Evolutionary conservation across 2,797 vertebrate species (phyloP).

Genomic region (Triplophysa bombifrons): DNA sequence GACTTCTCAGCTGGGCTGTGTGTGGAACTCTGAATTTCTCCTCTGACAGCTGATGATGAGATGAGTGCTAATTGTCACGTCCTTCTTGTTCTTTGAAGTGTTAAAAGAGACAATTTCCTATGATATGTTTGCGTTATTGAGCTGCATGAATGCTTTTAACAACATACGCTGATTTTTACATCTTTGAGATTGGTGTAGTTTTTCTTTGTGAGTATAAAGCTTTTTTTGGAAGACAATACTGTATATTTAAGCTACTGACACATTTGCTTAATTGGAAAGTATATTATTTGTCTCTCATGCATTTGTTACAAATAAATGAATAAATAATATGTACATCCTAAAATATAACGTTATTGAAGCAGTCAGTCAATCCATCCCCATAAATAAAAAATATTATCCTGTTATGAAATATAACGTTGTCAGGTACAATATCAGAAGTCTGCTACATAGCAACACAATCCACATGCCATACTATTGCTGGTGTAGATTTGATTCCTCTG

Average conservation of each 20-base stretch:
- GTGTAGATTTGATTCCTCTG: conserved; percentile 45
- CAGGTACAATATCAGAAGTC: conserved; percentile 42
- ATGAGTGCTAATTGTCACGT: conserved; percentile 62
- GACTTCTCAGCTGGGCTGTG: conserved; percentile 57
- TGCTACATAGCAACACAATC: conserved; percentile 13
- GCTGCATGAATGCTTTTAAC: conserved; percentile 44
- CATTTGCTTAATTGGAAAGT: not conserved
- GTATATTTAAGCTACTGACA: not conserved
- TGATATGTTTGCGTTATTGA: conserved; percentile 57
- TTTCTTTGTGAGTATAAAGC: not conserved
- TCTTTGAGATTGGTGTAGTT: conserved; percentile 20
- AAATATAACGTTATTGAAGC: conserved; percentile 15
- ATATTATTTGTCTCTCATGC: not conserved
- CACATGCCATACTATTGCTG: conserved; percentile 41
- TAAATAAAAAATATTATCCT: conserved; percentile 24
- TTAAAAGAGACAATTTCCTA: conserved; percentile 57
- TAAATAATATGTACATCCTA: conserved; percentile 7
- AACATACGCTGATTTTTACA: conserved; percentile 13
- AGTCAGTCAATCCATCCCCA: not conserved
- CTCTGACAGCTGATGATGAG: conserved; percentile 60
- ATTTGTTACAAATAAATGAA: not conserved
- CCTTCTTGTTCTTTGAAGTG: conserved; percentile 59
- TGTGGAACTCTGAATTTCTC: conserved; percentile 48
- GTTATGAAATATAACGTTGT: conserved; percentile 34
- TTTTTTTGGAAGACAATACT: not conserved